Base-by-base conservation (phyloP, 2,888 invertebrate species). In the Morpho deidamia region DNA sequence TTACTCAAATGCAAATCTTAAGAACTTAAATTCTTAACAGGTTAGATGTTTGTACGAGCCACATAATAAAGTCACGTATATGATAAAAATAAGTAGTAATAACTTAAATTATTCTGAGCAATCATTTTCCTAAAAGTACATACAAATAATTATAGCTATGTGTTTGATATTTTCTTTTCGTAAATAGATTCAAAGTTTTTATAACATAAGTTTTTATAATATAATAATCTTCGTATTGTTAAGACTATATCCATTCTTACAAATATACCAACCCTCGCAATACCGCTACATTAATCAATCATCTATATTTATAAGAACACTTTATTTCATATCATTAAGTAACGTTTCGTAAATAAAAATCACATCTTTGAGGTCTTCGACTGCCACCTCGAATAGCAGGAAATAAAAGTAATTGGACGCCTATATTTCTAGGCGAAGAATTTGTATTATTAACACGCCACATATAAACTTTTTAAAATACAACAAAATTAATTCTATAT, bases 231-330 rank as follows among this genome's bases (percentile, higher is more conserved):
- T 37, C 38, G 37, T 38, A 44, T 47, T 43, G 46, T 46, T 45
- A 14, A 42, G 41, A 46, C 45, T 52, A 40, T 41, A 41, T 8
- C n/a, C 39, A 14, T 51, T 51, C 44, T 44, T 44, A 44, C 12
- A 46, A 52, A 42, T 44, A 46, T 10, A 9, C 37, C 39, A 51
- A 40, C 38, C 23, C 33, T 40, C 51, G 32, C 12, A 32, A 46
- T 52, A 42, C 44, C 34, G 11, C 55, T 53, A 58, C 66, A 60
- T 65, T 65, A 52, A 54, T 61, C 54, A 62, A 56, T 63, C 54
- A 46, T 66, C 67, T 69, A 67, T 62, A 62, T 65, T 66, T 69
- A 78, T 88, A 87, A 88, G 87, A 88, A 86, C 88, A 88, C 88
- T 88, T 85, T 84, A 72, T 78, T 71, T 77, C 74, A 83, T 84